Evolutionary conservation across 2,797 vertebrate genomes (phyloP).

Genomic region (Brachyalestes nurse): DNA sequence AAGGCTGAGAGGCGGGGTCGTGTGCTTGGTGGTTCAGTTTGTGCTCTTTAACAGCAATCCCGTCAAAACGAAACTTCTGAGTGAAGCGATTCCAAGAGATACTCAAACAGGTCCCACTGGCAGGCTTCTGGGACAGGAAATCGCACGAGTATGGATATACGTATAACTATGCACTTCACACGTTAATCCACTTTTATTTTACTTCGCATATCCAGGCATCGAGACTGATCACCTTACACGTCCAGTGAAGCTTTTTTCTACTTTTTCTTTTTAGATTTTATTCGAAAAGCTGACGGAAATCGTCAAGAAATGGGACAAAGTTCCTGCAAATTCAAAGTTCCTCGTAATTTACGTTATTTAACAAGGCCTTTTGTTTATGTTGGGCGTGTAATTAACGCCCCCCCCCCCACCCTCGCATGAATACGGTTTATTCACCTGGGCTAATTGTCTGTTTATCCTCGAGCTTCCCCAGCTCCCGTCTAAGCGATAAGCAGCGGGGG

Average conservation of each 20-base stretch:
- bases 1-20: slow-evolving; percentile 15
- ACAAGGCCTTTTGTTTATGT: slow-evolving; percentile 83
- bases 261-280: slow-evolving; percentile 53
- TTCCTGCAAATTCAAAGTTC: slow-evolving; percentile 74
- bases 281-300: slow-evolving; percentile 74
- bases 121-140: no score
- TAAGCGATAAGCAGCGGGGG: slow-evolving; percentile 75
- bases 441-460: slow-evolving; percentile 86
- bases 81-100: slow-evolving; percentile 88
- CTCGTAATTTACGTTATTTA: slow-evolving; percentile 82
- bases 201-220: slow-evolving; percentile 25
- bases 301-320: slow-evolving; percentile 71
- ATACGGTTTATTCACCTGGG: slow-evolving; percentile 84
- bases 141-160: neutral
- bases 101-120: slow-evolving; percentile 71
- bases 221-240: slow-evolving; percentile 24
- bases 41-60: slow-evolving; percentile 75
- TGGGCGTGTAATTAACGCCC: slow-evolving; percentile 86
- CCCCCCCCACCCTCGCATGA: slow-evolving; percentile 59
- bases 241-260: slow-evolving; percentile 1
- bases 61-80: slow-evolving; percentile 75
- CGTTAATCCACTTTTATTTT: neutral
- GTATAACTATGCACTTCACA: neutral
- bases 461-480: slow-evolving; percentile 77
- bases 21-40: slow-evolving; percentile 62